A percentile compares a stretch with the other conserved stretches of the same genome.
Conservation (phyloP, 2,888 invertebrate species). For the Tromatobia lineatoria region DNA sequence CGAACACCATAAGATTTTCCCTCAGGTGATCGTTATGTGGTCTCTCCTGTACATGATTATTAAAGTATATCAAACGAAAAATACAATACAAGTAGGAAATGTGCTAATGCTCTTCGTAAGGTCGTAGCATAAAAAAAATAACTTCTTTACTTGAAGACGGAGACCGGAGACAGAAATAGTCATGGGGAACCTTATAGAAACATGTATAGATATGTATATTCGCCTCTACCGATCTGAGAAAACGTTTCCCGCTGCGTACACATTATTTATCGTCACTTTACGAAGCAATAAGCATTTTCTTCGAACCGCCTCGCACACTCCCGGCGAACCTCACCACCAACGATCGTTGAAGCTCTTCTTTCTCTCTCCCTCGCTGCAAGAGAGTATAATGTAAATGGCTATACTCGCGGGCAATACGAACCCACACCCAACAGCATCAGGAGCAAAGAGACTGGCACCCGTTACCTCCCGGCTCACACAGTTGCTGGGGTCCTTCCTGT, state of each 20-base stretch:
- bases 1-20: neutral
- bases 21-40: neutral
- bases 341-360: slow-evolving; percentile 36
- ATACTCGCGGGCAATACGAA: slow-evolving; percentile 22
- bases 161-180: neutral
- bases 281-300: slow-evolving; percentile 70
- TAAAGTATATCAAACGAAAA: neutral
- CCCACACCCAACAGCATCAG: slow-evolving; percentile 41
- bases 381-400: slow-evolving; percentile 69
- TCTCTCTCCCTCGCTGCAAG: slow-evolving; percentile 48
- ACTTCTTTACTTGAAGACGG: neutral
- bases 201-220: slow-evolving; percentile 4
- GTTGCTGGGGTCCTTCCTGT: slow-evolving; percentile 19
- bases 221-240: slow-evolving; percentile 17
- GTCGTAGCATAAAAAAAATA: slow-evolving; percentile 13
- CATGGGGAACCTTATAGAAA: neutral
- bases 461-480: slow-evolving; percentile 40
- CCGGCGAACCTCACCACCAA: slow-evolving; percentile 42
- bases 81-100: neutral
- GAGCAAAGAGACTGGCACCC: slow-evolving; percentile 45
- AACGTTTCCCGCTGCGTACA: slow-evolving; percentile 57
- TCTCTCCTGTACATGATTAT: too few species aligned
- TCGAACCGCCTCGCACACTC: slow-evolving; percentile 56
- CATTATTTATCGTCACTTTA: slow-evolving; percentile 73
- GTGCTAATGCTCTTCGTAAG: neutral